These are phyloP conservation scores for Cremastobaeus sp. DNA, from an alignment of 2,888 invertebrate genomes.

Conservation along the genomic window DNA sequence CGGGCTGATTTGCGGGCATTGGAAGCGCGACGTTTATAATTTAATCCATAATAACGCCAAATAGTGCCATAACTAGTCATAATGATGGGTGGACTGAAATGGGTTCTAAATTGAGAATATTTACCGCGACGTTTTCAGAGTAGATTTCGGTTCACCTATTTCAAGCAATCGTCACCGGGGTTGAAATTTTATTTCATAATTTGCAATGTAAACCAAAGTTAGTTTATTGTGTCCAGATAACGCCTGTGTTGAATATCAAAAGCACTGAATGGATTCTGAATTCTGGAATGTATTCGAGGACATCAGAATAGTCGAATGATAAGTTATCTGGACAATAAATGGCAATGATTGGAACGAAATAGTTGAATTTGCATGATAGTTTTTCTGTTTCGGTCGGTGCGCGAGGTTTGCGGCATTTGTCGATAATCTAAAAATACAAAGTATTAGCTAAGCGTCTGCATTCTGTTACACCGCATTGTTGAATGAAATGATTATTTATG, in stretches of 20 bases:
- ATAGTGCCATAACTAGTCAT: slow-evolving; percentile 50
- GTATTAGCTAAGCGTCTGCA: slow-evolving; percentile 12
- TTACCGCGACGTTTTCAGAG: slow-evolving; percentile 5
- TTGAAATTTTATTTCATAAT: slow-evolving; percentile 11
- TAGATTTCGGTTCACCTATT: slow-evolving; percentile 1
- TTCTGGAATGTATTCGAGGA: neutral
- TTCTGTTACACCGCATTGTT: slow-evolving; percentile 12
- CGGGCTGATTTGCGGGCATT: too few relatives aligned
- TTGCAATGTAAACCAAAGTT: slow-evolving; percentile 22
- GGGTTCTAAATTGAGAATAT: too few relatives aligned
- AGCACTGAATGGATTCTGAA: neutral
- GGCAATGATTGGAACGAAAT: neutral
- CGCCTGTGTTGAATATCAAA: neutral
- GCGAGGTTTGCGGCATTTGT: neutral
- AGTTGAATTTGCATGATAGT: neutral
- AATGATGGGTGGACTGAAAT: slow-evolving; percentile 15
- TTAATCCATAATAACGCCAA: slow-evolving; percentile 33
- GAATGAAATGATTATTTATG: slow-evolving; percentile 8
- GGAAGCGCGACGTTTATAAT: too few relatives aligned
- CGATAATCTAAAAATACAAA: slow-evolving; percentile 12
- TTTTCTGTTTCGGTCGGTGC: neutral
- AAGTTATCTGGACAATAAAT: slow-evolving; percentile 6
- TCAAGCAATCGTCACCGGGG: neutral
- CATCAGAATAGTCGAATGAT: neutral
- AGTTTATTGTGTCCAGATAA: slow-evolving; percentile 2